phyloP scores from a whole-genome alignment of 2,113 vertebrate species.

The Colaptes auratus region DNA sequence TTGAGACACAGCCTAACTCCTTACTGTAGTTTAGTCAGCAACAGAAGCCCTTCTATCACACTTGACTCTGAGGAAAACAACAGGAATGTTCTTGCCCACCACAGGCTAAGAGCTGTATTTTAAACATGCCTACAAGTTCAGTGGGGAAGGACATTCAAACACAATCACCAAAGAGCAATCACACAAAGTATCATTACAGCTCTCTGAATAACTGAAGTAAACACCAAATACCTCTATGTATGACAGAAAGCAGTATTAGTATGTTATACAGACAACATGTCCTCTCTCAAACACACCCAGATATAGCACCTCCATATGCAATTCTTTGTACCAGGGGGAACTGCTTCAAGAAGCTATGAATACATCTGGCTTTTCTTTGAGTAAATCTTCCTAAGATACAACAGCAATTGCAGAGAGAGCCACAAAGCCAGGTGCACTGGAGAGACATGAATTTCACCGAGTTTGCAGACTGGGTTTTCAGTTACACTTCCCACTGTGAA shows the following conservation, averaged over 20 bases:
- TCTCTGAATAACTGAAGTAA: neutral
- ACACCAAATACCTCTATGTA: neutral
- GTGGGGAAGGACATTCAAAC: neutral
- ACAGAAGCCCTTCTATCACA: neutral
- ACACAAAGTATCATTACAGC: rapidly evolving
- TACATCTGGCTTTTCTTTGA: neutral
- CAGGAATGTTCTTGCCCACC: neutral
- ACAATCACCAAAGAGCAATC: neutral
- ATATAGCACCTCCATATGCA: neutral
- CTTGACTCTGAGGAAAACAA: neutral
- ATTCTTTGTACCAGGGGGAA: neutral
- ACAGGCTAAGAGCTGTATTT: neutral
- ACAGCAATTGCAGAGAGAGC: neutral
- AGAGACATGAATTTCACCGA: neutral
- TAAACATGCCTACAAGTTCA: neutral
- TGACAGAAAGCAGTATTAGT: neutral
- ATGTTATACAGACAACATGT: neutral
- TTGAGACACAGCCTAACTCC: neutral
- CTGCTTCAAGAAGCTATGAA: neutral
- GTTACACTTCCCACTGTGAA: neutral
- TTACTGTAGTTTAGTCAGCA: neutral
- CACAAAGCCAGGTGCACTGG: neutral
- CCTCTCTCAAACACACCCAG: neutral
- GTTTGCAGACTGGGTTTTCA: neutral
- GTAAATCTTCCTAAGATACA: neutral